Evolutionary conservation across 2,888 invertebrate species (phyloP).

Genomic region (Plusia festucae): DNA sequence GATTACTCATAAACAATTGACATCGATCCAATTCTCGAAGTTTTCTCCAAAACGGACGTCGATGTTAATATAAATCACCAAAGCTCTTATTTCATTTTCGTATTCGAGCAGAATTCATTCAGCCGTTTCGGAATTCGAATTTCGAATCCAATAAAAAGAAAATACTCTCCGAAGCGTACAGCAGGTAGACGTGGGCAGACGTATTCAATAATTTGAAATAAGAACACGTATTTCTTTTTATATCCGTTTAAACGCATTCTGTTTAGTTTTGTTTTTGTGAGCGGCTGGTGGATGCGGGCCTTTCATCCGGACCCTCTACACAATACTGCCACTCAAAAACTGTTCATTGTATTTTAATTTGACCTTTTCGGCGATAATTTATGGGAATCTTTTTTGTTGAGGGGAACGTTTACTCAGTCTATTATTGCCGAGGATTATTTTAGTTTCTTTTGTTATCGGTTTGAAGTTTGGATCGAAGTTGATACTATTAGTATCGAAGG

Average conservation of each 20-base stretch:
- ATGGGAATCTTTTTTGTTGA: conserved; percentile 82
- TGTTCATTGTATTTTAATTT: conserved; percentile 90
- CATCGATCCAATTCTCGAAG: conserved; percentile 73
- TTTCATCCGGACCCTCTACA: conserved; percentile 86
- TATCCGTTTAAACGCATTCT: conserved; percentile 88
- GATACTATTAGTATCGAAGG: conserved; percentile 60
- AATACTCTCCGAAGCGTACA: conserved; percentile 67
- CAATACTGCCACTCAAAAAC: conserved; percentile 89
- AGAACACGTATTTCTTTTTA: conserved; percentile 88
- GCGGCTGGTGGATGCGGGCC: conserved; percentile 83
- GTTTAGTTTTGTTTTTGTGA: conserved; percentile 89
- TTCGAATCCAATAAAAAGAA: conserved; percentile 76
- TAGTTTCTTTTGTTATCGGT: conserved; percentile 80
- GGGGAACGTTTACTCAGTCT: conserved; percentile 86
- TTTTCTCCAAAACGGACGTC: conserved; percentile 57
- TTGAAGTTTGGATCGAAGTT: conserved; percentile 72
- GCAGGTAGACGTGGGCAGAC: conserved; percentile 88
- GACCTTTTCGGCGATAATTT: conserved; percentile 89
- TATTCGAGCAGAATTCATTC: conserved; percentile 75
- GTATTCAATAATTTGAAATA: conserved; percentile 89
- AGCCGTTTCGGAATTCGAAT: conserved; percentile 75
- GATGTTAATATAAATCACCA: conserved; percentile 53
- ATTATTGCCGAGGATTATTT: conserved; percentile 84
- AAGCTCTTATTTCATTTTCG: conserved; percentile 64
- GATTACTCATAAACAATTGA: conserved; percentile 82